Evolutionary conservation across 23 tunicate genomes (phyloP), one percentile per base, ranked within the genome.

Genomic region (Aplidium turbinatum): DNA sequence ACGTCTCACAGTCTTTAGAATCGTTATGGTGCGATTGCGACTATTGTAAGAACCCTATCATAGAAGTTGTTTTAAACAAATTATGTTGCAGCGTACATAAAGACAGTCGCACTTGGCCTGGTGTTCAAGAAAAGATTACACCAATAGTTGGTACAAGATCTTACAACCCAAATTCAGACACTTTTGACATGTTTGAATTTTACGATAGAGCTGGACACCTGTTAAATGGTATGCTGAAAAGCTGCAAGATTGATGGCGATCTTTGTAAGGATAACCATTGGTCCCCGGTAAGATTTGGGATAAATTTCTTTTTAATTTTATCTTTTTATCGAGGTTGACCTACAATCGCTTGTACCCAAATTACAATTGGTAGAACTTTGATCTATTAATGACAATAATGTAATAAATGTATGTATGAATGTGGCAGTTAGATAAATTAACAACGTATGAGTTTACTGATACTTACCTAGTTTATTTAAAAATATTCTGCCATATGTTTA

Each of bases 171-270:
- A 35, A 39, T 0, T 33, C 27, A 23, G 28, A 24, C 19, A 50
- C 38, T 1, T 78, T 85, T 62, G 62, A 84, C 55, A 84, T 91
- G 92, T 84, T 74, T 73, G 92, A 91, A 62, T 91, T 84, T 74
- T 84, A 84, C 38, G 58, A 78, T 36, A 62, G 98, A 38, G 85
- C 98, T 9, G 98, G 92, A 3, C 92, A 91, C 51, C 38, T 29
- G 0, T 33, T 79, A 4, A 22, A 23, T 11, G 86, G 71, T 9
- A 80, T 85, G 30, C 68, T 94, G 0, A 73, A 72, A 47, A 63
- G 42, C 27, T 94, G 99, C 80, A 57, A 58, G 38, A 87, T 76
- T 56, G 61, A 73, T 58, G 87, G 87, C 1, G 31, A 28, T 4
- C 22, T 31, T 18, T 81, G 87, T 35, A 46, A 21, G 11, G 4